Percentiles rank a stretch among this genome's conserved stretches.
Conservation (phyloP, 2,797 vertebrate genomes). For the Chaetodon trifasciatus region DNA sequence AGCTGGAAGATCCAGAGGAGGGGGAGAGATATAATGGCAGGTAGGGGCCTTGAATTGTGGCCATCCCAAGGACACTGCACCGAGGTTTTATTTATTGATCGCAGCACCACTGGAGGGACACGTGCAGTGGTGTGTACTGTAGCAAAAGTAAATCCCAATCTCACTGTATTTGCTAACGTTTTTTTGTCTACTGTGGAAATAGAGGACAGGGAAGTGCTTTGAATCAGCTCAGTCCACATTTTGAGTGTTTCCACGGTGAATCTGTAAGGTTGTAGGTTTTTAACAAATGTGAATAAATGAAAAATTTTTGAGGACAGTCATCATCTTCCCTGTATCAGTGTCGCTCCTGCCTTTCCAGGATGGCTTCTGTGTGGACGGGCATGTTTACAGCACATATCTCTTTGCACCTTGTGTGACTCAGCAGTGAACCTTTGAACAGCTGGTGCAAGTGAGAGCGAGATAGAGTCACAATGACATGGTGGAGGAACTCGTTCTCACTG, state of each 20-base stretch:
- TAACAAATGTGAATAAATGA: constrained; percentile 18
- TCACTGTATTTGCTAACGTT: constrained; percentile 19
- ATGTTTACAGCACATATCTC: constrained; percentile 43
- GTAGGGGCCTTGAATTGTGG: constrained; percentile 56
- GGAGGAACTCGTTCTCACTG: constrained; percentile 33
- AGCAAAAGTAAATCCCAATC: constrained; percentile 38
- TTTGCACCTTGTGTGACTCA: constrained; percentile 61
- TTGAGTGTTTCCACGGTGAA: constrained; percentile 32
- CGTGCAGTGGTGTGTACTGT: constrained; percentile 27
- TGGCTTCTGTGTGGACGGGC: constrained; percentile 3
- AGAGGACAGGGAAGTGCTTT: neutral
- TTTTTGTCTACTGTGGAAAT: neutral
- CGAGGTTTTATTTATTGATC: constrained; percentile 76
- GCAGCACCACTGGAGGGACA: constrained; percentile 36
- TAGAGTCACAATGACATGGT: constrained; percentile 34
- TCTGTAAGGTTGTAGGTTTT: constrained; percentile 33
- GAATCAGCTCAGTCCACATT: constrained; percentile 51
- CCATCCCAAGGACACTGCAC: constrained; percentile 73
- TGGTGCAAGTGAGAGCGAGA: constrained; percentile 41
- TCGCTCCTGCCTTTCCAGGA: neutral
- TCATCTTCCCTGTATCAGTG: neutral
- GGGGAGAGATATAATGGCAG: constrained; percentile 38
- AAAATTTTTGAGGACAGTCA: neutral
- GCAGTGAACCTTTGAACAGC: constrained; percentile 61
- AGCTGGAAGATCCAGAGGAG: constrained; percentile 36